Evolutionary conservation across 2,797 vertebrate genomes (phyloP).

Genomic region (Gobionotothen gibberifrons): DNA sequence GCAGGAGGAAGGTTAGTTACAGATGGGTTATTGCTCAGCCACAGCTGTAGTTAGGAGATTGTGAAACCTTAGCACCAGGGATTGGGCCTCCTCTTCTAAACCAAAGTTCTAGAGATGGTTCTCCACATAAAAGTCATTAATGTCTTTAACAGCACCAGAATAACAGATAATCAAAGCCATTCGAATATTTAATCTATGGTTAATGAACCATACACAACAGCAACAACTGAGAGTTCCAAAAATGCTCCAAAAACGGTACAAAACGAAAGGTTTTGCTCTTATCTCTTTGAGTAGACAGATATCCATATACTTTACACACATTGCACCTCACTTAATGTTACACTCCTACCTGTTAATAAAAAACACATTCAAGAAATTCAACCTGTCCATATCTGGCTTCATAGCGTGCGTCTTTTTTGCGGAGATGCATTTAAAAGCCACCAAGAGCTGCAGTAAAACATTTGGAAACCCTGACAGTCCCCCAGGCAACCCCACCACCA

Average conservation of each 20-base stretch:
- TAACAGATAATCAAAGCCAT: not conserved
- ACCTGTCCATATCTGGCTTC: constrained; percentile 12
- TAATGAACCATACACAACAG: not conserved
- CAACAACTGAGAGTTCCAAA: not conserved
- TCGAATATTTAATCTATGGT: not conserved
- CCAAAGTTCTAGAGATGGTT: not conserved
- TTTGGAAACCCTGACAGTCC: constrained; percentile 20
- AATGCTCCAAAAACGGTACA: not conserved
- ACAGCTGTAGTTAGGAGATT: not conserved
- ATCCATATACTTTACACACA: constrained; percentile 6
- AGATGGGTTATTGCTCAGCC: not conserved
- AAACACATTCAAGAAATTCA: constrained; percentile 21
- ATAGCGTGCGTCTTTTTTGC: not conserved
- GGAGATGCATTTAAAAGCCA: not conserved
- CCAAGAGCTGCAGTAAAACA: constrained; percentile 20
- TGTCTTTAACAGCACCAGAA: not conserved
- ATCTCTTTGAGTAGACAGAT: constrained; percentile 2
- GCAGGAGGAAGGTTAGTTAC: not conserved
- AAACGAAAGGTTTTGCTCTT: constrained; percentile 29
- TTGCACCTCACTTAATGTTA: constrained; percentile 14
- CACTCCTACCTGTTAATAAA: constrained; percentile 2
- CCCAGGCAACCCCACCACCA: not conserved
- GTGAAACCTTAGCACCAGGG: not conserved
- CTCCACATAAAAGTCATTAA: not conserved
- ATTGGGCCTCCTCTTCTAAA: not conserved